Evolutionary conservation across 2,113 vertebrate genomes (phyloP), one percentile per base, ranked within the genome.

Genomic region (Sphaerodactylus townsendi): DNA sequence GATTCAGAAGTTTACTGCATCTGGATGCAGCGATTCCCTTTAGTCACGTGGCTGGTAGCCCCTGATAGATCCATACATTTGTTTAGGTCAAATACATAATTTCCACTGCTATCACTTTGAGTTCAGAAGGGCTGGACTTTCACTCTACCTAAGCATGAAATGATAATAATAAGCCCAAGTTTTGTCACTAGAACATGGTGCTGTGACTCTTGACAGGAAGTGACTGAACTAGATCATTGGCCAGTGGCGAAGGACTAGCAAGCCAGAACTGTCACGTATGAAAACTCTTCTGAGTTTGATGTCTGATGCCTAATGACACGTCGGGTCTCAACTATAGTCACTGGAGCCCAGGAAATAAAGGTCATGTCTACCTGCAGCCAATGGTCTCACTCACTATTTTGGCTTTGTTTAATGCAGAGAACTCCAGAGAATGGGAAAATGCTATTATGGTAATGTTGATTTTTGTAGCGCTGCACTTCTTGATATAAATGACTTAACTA

Each of bases 221-320:
- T 66, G 81, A 83, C 71, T 75, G 64, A 75, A 75, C 41, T 75
- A 75, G 59, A 65, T 83, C 81, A 83, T 14, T 75, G 41, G 71
- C 81, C 41, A 48, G 7, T 37, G 59, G 59, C 81, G 75, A 75
- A 3, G 53, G 30, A 41, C 41, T 82, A 10, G n/a, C 6, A 65
- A 35, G 41, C 41, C 28, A 35, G 2, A 46, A 35, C 80, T 82
- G 69, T 82, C 80, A 73, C 44, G 17, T 62, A 14, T 15, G 50
- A 73, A 62, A 65, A 75, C 56, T 37, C 65, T 48, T 28, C 81
- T 28, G 44, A 59, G 50, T 25, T 70, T 84, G 48, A 70, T 1
- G 19, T 13, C 30, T 44, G 82, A 77, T 70, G 28, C 69, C 30
- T 59, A n/a, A 44, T 77, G 74, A 77, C 65, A 69, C 30, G 37